phyloP scores from a whole-genome alignment of 2,888 invertebrate genomes.

The Drosophila mulleri region DNA sequence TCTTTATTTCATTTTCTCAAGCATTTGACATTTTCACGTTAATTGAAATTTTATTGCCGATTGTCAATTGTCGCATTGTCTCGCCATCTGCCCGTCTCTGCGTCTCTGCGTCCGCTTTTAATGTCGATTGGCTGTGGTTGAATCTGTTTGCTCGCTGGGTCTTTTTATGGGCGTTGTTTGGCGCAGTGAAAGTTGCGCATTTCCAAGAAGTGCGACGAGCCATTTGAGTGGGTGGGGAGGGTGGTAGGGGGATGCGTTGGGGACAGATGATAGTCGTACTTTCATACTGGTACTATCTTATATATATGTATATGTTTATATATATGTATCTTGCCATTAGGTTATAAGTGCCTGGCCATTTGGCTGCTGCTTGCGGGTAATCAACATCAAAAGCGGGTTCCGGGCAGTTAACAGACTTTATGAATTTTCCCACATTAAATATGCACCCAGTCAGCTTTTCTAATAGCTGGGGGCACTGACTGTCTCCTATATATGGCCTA shows the following conservation, averaged over 20 bases:
- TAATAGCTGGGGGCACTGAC: conserved; percentile 17
- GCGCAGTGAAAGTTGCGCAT: conserved; percentile 68
- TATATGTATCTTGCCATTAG: conserved; percentile 53
- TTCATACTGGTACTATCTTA: conserved; percentile 41
- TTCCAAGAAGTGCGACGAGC: conserved; percentile 59
- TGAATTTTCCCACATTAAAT: conserved; percentile 73
- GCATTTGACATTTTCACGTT: conserved; percentile 58
- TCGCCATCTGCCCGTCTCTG: background rate
- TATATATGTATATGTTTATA: conserved; percentile 1
- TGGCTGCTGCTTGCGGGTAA: conserved; percentile 26
- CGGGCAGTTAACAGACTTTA: conserved; percentile 48
- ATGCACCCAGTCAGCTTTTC: conserved; percentile 54
- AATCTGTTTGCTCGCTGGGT: conserved; percentile 33
- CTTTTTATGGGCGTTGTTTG: conserved; percentile 69
- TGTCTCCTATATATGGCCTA: conserved; percentile 3
- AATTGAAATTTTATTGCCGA: conserved; percentile 72
- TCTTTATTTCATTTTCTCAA: conserved; percentile 35
- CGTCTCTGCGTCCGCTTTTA: conserved; percentile 11
- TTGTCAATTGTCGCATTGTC: conserved; percentile 64
- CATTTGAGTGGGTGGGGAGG: background rate
- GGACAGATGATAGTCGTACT: conserved; percentile 11
- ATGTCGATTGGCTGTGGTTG: conserved; percentile 21
- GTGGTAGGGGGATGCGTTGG: background rate
- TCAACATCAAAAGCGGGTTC: conserved; percentile 61
- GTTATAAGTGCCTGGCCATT: conserved; percentile 58